A percentile compares a stretch with the other conserved stretches of the same genome.
phyloP scores from a whole-genome alignment of 2,797 vertebrate genomes.

The Iguana delicatissima region DNA sequence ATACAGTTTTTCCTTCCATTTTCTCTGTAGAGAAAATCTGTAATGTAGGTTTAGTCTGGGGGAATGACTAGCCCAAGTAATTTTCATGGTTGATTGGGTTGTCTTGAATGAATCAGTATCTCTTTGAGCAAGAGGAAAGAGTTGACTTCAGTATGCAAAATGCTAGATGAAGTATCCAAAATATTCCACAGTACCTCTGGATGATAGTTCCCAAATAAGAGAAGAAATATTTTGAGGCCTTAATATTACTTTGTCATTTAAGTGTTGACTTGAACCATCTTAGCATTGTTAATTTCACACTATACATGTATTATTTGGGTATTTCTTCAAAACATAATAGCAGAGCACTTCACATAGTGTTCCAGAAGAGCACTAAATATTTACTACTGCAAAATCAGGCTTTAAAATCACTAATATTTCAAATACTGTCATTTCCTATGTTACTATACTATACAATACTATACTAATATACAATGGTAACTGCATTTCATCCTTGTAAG shows the following conservation, averaged over 20 bases:
- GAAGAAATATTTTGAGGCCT: neutral
- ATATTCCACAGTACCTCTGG: neutral
- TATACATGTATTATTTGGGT: neutral
- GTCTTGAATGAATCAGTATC: neutral
- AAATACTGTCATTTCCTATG: slow-evolving; percentile 19
- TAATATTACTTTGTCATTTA: neutral
- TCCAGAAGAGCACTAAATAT: neutral
- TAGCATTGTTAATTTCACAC: neutral
- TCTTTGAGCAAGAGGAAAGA: neutral
- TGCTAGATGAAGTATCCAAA: neutral
- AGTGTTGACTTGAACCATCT: neutral
- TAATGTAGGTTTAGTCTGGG: neutral
- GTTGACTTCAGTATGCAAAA: neutral
- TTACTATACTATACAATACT: neutral
- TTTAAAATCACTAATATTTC: neutral
- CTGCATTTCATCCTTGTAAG: slow-evolving; percentile 15
- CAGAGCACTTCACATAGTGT: neutral
- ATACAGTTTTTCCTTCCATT: neutral
- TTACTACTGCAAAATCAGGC: neutral
- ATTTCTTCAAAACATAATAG: neutral
- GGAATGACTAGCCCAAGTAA: neutral
- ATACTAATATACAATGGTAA: neutral
- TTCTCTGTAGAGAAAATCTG: neutral
- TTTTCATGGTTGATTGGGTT: neutral
- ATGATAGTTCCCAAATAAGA: neutral